Percentiles rank a stretch among this genome's conserved stretches.
phyloP scores from a whole-genome alignment of 2,888 invertebrate species.

The Resseliella maxima region DNA sequence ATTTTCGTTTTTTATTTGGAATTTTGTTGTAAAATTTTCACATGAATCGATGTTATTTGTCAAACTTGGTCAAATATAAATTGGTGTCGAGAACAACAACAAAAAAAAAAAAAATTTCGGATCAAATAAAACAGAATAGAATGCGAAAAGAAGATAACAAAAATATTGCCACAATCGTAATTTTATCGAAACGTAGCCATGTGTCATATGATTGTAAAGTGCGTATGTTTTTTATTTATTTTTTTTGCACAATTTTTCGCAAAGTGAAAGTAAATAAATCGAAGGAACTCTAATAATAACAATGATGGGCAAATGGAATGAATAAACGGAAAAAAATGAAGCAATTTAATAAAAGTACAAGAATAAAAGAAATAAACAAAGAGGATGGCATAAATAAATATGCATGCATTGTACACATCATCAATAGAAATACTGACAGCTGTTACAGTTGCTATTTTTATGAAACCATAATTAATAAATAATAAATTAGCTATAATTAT shows the following conservation, averaged over 20 bases:
- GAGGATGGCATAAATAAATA: conserved; percentile 16
- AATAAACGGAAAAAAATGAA: background rate
- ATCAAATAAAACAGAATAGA: background rate
- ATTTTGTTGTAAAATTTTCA: background rate
- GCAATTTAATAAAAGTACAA: background rate
- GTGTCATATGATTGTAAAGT: background rate
- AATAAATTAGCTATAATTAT: background rate
- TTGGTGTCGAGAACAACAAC: background rate
- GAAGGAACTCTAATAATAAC: background rate
- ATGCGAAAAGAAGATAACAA: background rate
- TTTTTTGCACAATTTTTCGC: too few species aligned
- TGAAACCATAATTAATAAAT: background rate
- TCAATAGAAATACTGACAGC: conserved; percentile 25
- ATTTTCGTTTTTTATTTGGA: too few species aligned
- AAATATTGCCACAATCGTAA: background rate
- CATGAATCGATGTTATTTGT: background rate
- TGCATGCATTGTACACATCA: background rate
- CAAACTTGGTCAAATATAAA: conserved; percentile 10
- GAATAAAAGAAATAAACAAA: background rate
- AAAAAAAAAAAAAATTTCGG: background rate
- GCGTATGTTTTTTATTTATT: background rate
- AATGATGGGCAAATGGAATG: background rate
- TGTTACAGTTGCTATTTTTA: conserved; percentile 15
- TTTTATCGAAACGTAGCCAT: background rate
- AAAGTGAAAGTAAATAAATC: background rate